Evolutionary conservation across 2,888 invertebrate species (phyloP), one percentile per base, ranked within the genome.

Genomic region (Oxycera nigricornis): DNA sequence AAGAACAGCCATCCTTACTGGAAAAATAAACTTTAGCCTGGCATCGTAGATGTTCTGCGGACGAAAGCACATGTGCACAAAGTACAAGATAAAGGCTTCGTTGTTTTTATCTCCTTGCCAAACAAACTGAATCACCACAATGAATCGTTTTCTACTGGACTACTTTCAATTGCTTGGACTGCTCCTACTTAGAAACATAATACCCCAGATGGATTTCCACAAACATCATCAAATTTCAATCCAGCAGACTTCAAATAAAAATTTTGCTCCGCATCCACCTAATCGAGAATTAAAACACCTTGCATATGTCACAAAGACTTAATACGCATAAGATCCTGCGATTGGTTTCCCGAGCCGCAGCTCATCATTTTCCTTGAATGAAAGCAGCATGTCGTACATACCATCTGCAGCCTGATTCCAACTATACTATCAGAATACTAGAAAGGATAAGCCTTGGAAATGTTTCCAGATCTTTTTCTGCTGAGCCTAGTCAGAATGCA

Each of bases 101-200:
- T 59, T 26, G 59, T n/a, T 59, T 59, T 28, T 59, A 14, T 28
- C 0, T 26, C 28, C 14, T 50, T 59, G 14, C 59, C 59, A 28
- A 59, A 30, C 30, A 28, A 59, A 28, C 59, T 59, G 55, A 55
- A 2, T 55, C 55, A 22, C 55, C 55, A 55, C 55, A 55, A 55
- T 55, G 55, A 55, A 55, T 55, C 55, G 55, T 55, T 55, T 55
- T 55, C 55, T 20, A 55, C 55, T 55, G 22, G 24, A 55, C 2
- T 55, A 24, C 11, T 6, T 22, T 24, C 50, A 50, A 24, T 55
- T 55, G 11, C 14, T 22, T 3, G 6, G 14, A 46, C 14, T 46
- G n/a, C 3, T 24, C 3, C 7, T 22, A 17, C 20, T 20, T 24
- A 0, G 2, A 9, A 6, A 11, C 4, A 17, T 22, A 22, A 24